Evolutionary conservation across 2,797 vertebrate genomes (phyloP), one percentile per base, ranked within the genome.

Genomic region (Poecilia velifera): DNA sequence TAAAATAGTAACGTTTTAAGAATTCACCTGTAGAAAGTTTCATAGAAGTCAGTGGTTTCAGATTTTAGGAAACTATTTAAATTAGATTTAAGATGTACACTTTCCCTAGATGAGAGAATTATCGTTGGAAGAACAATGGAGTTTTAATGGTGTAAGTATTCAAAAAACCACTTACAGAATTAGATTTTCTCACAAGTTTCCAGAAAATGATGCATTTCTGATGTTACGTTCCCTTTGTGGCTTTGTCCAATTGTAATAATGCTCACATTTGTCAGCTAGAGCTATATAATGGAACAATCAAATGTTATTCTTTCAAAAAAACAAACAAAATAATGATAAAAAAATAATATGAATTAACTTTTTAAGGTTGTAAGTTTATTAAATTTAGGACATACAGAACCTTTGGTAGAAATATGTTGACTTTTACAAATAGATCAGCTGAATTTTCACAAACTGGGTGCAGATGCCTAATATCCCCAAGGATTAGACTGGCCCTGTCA

Each of bases 401-500:
- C 18, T 12, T 39, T 41, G 3, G 36, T 41, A 39, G 1, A n/a
- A 39, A 31, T 72, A 49, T 47, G 49, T 49, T 49, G n/a, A 10
- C 8, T 49, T 28, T 72, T 28, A 31, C 43, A 47, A 72, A 47
- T 16, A 31, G 6, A 47, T 28, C 7, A 57, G 74, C 13, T 88
- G 74, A n/a, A 39, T 64, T 43, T 82, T 66, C 20, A 36, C 41
- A 2, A 49, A n/a, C 73, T 82, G 51, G 77, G 36, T 78, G 83
- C 68, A n/a, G 16, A 49, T n/a, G 73, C 53, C n/a, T 36, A 47
- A 12, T 22, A 57, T 87, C 86, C 87, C 86, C 12, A 8, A 68
- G 80, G 90, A 84, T 28, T 62, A 45, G 72, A 76, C 77, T 75
- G 71, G 72, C 79, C 85, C 83, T 73, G 83, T 81, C 83, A 86